Evolutionary conservation across 2,797 vertebrate genomes (phyloP), one percentile per base, ranked within the genome.

Genomic region (Anniella stebbinsi): DNA sequence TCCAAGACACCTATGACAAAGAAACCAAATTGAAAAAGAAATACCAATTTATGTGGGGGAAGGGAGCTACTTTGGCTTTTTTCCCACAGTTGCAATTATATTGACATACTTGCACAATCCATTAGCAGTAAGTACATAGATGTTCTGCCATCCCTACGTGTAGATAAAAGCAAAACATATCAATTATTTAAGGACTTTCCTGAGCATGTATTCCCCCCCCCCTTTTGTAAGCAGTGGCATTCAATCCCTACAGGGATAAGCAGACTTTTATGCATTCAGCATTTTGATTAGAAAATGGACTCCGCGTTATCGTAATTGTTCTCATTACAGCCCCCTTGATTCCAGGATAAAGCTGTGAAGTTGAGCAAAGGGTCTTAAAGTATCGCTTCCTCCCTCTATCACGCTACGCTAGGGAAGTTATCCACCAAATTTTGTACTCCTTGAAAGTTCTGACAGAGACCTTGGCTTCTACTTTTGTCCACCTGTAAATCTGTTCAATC

Each of bases 61-160:
- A 92, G 57, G 63, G 1, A 25, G 85, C 54, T 17, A 15, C 54
- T 73, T 92, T 63, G 23, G 66, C 48, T 90, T 94, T 84, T 84
- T 92, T 92, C 81, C 81, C 93, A 92, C 85, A 45, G 92, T 92
- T 94, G 89, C 72, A 93, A 90, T 91, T 96, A 95, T 90, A 95
- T 92, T 93, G 95, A 93, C 91, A 88, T 87, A 80, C 76, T n/a
- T 89, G 89, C 89, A 80, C 84, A 92, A 80, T 86, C 95, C 95
- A 92, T 96, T 95, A 96, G 90, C 88, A 84, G 84, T 90, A 93
- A 90, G 88, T 94, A 92, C 94, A 97, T 91, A 76, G 93, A 93
- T 96, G 93, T 95, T 48, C 92, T 93, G 92, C 80, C 90, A 92
- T 91, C 93, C 77, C 80, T 81, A 72, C 48, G 51, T 70, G 73